Evolutionary conservation across 2,113 vertebrate species (phyloP).

Genomic region (Bagarius yarrelli): DNA sequence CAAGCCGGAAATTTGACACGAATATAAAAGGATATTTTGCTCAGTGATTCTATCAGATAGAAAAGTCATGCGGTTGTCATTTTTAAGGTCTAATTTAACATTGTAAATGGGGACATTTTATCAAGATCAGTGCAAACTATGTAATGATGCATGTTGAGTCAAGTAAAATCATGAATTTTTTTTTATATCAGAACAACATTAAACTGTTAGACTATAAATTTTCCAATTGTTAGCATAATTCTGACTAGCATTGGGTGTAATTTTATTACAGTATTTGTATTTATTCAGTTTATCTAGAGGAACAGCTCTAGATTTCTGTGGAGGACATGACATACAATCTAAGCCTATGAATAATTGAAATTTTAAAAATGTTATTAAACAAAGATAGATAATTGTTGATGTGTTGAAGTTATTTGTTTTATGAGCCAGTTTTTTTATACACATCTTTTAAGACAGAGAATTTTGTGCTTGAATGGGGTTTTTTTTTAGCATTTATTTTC

Average conservation of each 20-base stretch:
- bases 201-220: too few species aligned
- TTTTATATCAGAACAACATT: too few species aligned
- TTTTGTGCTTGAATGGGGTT: neutral
- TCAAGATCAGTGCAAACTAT: neutral
- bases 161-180: too few species aligned
- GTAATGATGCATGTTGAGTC: neutral
- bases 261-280: neutral
- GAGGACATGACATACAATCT: neutral
- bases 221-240: neutral
- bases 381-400: neutral
- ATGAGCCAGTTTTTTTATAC: neutral
- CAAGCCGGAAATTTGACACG: constrained; percentile 10
- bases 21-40: constrained; percentile 7
- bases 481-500: neutral
- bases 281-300: neutral
- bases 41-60: neutral
- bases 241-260: neutral
- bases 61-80: neutral
- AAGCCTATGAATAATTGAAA: neutral
- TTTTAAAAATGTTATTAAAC: neutral
- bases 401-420: neutral
- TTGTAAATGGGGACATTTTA: neutral
- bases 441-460: neutral
- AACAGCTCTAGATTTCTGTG: neutral
- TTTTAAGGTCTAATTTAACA: neutral